A percentile compares a stretch with the other conserved stretches of the same genome.
phyloP scores from a whole-genome alignment of 2,113 vertebrate species.

The Ursus arctos region DNA sequence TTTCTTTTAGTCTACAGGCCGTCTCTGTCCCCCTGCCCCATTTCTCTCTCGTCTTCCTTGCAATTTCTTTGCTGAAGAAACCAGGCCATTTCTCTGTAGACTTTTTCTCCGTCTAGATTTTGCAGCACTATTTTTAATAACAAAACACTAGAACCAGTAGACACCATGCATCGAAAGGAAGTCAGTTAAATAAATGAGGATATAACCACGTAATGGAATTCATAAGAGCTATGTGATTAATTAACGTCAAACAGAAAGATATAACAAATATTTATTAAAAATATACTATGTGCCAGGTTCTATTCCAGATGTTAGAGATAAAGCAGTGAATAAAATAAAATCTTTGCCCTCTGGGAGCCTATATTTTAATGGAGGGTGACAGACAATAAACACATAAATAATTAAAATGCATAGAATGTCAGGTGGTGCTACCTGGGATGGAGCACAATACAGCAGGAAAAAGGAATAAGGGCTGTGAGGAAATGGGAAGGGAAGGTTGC shows the following conservation, averaged over 20 bases:
- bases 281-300: not conserved
- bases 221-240: not conserved
- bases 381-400: not conserved
- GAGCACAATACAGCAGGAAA: not conserved
- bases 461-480: not conserved
- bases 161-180: not conserved
- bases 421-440: not conserved
- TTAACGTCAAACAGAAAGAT: not conserved
- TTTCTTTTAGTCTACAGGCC: not conserved
- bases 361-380: not conserved
- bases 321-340: not conserved
- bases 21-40: not conserved
- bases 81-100: not conserved
- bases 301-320: not conserved
- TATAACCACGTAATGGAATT: conserved; percentile 2
- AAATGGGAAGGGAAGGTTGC: not conserved
- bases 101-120: conserved; percentile 9
- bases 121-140: conserved; percentile 46
- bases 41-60: not conserved
- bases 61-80: conserved; percentile 55
- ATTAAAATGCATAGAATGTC: not conserved
- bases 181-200: conserved; percentile 44
- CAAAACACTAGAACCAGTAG: conserved; percentile 10
- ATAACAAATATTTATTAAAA: not conserved
- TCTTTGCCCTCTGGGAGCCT: not conserved